Evolutionary conservation across 2,113 vertebrate genomes (phyloP), one percentile per base, ranked within the genome.

Genomic region (Mungos mungo): DNA sequence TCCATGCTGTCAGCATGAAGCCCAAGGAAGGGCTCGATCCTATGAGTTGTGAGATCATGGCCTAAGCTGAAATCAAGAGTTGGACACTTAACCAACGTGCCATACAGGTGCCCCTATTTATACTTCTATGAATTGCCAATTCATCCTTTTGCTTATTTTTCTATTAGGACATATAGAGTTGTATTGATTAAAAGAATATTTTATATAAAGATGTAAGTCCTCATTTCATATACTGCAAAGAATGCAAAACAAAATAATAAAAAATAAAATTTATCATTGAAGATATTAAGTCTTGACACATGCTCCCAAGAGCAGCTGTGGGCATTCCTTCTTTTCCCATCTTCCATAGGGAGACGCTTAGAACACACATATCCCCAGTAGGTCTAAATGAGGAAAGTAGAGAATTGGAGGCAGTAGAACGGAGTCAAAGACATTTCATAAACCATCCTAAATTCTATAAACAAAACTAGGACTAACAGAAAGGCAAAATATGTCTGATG

Each of bases 121-220:
- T 82, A 82, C 41, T 80, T 94, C 90, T 80, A 66, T 92, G 68
- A 89, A 84, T 89, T 63, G 6, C 12, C 4, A 25, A 82, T 82
- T 93, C 16, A 60, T 77, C 52, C 45, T 82, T 66, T 69, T 77
- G 7, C 41, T 96, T 89, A 92, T 47, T 95, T 96, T 96, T 87
- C 63, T 77, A 68, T 54, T 91, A 96, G 63, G 79, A 41, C 12
- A 93, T 35, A 81, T 71, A 76, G 27, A 88, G 35, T 66, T 91
- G 68, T 90, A 82, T 33, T 87, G 27, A 93, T 79, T 41, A 95
- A 95, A 60, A 63, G 2, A 74, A 60, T 88, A 74, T 74, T 16
- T 95, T 68, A 65, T 81, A 50, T 50, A 84, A 92, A 91, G 13
- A 80, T 23, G 52, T 38, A 2, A 88, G 50, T 33, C 29, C 47